Conservation (phyloP, 2,888 invertebrate species). For the Eupithecia subumbrata region DNA sequence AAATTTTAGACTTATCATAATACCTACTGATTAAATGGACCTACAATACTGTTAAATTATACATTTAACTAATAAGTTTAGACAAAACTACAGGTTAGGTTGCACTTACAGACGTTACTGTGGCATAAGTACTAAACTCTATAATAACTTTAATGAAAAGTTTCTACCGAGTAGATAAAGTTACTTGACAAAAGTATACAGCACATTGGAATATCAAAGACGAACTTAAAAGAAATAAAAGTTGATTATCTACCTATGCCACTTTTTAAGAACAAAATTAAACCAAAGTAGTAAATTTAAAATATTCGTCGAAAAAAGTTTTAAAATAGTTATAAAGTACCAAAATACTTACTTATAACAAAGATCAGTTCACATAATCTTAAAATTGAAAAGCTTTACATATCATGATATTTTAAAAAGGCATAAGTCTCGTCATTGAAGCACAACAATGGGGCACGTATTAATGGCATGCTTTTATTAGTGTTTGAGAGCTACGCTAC, state of each 20-base stretch:
- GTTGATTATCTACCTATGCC: background rate
- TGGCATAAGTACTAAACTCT: background rate
- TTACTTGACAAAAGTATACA: background rate
- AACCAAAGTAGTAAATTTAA: background rate
- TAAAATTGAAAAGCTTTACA: slow-evolving; percentile 69
- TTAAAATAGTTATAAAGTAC: background rate
- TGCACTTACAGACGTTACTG: background rate
- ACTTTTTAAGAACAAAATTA: background rate
- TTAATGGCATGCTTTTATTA: slow-evolving; percentile 68
- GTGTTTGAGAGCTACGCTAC: slow-evolving; percentile 51
- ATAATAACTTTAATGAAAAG: background rate
- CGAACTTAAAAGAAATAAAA: background rate
- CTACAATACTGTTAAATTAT: background rate
- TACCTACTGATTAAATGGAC: background rate
- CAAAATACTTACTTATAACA: slow-evolving; percentile 55
- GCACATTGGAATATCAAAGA: background rate
- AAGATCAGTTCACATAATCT: slow-evolving; percentile 44
- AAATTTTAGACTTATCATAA: slow-evolving; percentile 20
- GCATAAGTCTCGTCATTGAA: slow-evolving; percentile 67
- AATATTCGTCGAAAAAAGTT: background rate
- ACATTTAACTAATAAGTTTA: background rate
- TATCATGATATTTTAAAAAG: slow-evolving; percentile 67
- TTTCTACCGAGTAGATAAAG: background rate
- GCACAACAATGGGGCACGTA: slow-evolving; percentile 62
- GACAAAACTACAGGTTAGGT: background rate